These are phyloP conservation scores for Acanthopagrus latus DNA, from an alignment of 2,797 vertebrate species.

Conservation along the genomic window DNA sequence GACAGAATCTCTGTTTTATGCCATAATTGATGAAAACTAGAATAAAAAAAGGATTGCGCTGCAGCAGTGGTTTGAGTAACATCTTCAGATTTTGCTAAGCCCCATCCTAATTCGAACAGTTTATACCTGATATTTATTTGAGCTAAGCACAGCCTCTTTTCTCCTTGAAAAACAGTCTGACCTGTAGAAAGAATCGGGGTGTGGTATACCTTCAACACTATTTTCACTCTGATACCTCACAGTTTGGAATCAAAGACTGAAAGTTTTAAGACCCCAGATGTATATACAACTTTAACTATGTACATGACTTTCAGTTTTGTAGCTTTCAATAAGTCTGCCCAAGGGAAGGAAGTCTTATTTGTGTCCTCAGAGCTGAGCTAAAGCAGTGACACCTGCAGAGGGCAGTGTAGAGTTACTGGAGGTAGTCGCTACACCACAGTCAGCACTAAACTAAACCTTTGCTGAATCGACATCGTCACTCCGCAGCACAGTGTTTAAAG, in stretches of 20 bases:
- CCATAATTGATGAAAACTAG: background rate
- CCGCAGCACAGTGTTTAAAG: background rate
- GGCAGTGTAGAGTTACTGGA: background rate
- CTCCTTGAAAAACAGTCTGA: background rate
- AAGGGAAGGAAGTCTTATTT: background rate
- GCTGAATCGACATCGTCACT: background rate
- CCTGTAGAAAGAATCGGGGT: background rate
- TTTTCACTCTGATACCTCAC: background rate
- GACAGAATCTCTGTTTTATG: background rate
- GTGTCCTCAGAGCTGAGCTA: background rate
- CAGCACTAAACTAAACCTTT: background rate
- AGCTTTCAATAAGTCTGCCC: background rate
- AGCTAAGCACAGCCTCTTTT: background rate
- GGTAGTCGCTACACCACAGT: too few relatives aligned
- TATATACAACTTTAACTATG: background rate
- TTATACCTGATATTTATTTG: background rate
- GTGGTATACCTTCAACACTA: background rate
- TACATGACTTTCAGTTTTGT: background rate
- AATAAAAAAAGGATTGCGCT: background rate
- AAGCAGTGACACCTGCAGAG: constrained; percentile 14
- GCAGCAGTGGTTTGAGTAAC: background rate
- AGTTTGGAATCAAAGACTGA: background rate
- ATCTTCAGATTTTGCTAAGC: background rate
- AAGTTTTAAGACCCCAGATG: background rate
- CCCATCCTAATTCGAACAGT: too few relatives aligned